Evolutionary conservation across 2,888 invertebrate species (phyloP).

Genomic region (Acleris laterana): DNA sequence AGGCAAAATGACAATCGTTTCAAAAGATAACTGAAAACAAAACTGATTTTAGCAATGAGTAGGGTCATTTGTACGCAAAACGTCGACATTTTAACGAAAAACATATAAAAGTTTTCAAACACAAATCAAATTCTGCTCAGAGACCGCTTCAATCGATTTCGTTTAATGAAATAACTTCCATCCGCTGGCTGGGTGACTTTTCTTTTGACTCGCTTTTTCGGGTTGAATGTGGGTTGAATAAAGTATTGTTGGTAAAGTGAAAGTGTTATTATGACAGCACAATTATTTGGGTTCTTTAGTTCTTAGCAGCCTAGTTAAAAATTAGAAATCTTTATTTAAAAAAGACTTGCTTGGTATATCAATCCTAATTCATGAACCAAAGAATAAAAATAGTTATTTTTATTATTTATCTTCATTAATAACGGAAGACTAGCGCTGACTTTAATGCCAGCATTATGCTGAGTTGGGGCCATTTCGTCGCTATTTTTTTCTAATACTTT

Average conservation of each 20-base stretch:
- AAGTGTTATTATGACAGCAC: neutral
- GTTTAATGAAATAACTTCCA: conserved; percentile 12
- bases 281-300: neutral
- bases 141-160: conserved; percentile 5
- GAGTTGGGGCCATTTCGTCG: too few relatives aligned
- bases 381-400: too few relatives aligned
- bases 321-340: too few relatives aligned
- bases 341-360: too few relatives aligned
- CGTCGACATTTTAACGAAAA: conserved; percentile 11
- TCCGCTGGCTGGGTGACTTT: neutral
- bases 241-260: neutral
- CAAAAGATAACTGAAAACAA: neutral
- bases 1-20: neutral
- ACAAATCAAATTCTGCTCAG: conserved; percentile 9
- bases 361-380: too few relatives aligned
- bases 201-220: neutral
- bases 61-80: conserved; percentile 15
- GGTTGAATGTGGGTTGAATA: neutral
- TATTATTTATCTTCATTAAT: too few relatives aligned
- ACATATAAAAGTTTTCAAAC: conserved; percentile 27
- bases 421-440: too few relatives aligned
- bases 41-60: neutral
- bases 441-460: too few relatives aligned
- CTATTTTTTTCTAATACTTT: too few relatives aligned
- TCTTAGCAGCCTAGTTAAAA: neutral